Evolutionary conservation across 2,888 invertebrate species (phyloP), one percentile per base, ranked within the genome.

Genomic region (Copidosoma aretas): DNA sequence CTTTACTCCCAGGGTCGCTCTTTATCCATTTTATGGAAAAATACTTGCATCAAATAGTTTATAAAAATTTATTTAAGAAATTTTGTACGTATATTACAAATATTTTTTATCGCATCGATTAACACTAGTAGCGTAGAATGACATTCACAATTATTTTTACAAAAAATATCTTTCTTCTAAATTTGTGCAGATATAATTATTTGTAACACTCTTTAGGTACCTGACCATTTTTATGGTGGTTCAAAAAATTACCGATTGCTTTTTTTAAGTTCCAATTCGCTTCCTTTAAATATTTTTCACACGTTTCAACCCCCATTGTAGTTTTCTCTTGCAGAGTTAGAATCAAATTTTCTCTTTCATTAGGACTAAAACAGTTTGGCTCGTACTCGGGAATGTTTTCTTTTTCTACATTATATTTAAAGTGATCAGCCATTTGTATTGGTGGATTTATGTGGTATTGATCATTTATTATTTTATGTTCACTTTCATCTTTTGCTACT

Each of bases 391-490:
- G 73, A 2, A 66, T 60, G 19, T 59, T 53, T 32, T 73, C 73
- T 59, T 49, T 62, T 39, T 59, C 53, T 19, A 72, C 39, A 39
- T 76, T 74, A 22, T 73, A 72, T 17, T 70, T 54, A 10, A 71
- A 64, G 14, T 73, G 64, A 4, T 75, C 70, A 53, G 71, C 68
- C 21, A 71, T 71, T 10, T 71, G 67, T 14, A 72, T 70, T n/a
- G 75, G 72, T 10, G 72, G 64, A 65, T 75, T 68, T 8, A 92
- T 86, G 77, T 88, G 87, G 15, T 91, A 75, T 84, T 89, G 87
- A 77, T 93, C 93, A 77, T 92, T 91, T 2, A 85, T 78, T 63
- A 93, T 90, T 72, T 87, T 87, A 79, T 89, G 91, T 65, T 89
- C 87, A 1, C 78, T 75, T 0, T 84, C 84, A 25, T 86, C 84